Evolutionary conservation across 2,797 vertebrate genomes (phyloP).

Genomic region (Cyprinella venusta): DNA sequence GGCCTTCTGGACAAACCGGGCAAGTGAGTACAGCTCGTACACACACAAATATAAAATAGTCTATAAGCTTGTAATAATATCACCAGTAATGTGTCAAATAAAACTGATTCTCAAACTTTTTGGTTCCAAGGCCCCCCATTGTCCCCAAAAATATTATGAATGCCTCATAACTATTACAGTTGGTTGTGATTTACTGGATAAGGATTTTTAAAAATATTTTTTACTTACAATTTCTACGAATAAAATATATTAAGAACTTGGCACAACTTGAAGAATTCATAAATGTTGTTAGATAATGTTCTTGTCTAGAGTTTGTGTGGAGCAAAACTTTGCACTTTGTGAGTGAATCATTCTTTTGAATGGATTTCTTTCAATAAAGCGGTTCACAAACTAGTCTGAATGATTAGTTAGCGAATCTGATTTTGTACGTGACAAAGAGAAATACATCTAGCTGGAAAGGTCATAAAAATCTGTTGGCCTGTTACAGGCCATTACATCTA

Average conservation of each 20-base stretch:
- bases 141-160: background rate
- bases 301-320: background rate
- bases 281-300: background rate
- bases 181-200: background rate
- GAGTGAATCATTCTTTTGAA: background rate
- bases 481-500: background rate
- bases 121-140: background rate
- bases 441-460: background rate
- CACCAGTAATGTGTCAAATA: background rate
- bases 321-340: background rate
- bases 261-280: background rate
- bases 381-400: background rate
- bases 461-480: background rate
- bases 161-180: background rate
- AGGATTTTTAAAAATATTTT: background rate
- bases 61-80: background rate
- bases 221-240: background rate
- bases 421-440: background rate
- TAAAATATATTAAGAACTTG: background rate
- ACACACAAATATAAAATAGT: background rate
- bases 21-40: slow-evolving; percentile 86
- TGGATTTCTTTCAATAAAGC: background rate
- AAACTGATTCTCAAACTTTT: background rate
- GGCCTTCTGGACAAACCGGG: slow-evolving; percentile 96
- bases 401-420: background rate